Percentiles rank a stretch among this genome's conserved stretches.
Evolutionary conservation across 2,113 vertebrate species (phyloP).

Genomic region (Morone saxatilis): DNA sequence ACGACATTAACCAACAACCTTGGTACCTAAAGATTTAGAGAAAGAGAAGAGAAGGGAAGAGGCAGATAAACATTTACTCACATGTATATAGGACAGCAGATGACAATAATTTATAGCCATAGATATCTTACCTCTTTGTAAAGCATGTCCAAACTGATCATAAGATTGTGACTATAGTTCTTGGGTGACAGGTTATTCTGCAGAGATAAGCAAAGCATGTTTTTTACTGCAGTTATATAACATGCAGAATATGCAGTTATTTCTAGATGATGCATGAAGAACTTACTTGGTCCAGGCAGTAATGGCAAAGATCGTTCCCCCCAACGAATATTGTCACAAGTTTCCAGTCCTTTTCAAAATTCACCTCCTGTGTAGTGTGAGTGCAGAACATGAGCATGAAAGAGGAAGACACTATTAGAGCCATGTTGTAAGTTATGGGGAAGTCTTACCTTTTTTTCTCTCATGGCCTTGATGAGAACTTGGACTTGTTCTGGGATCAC

Average conservation of each 20-base stretch:
- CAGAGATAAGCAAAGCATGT: background rate
- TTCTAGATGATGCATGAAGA: background rate
- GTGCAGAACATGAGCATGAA: background rate
- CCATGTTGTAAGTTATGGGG: background rate
- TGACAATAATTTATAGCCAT: background rate
- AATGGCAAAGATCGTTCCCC: constrained; percentile 89
- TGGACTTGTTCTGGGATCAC: constrained; percentile 86
- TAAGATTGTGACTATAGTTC: constrained; percentile 86
- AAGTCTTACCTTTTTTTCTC: constrained; percentile 82
- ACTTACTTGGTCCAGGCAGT: constrained; percentile 89
- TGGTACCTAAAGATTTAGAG: constrained; percentile 85
- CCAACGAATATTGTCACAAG: constrained; percentile 92
- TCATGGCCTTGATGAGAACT: constrained; percentile 86
- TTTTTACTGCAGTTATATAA: background rate
- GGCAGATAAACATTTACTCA: background rate
- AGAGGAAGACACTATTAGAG: background rate
- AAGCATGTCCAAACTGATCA: constrained; percentile 87
- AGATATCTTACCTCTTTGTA: constrained; percentile 86
- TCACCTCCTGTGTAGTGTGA: constrained; percentile 82
- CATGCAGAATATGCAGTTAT: background rate
- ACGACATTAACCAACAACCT: constrained; percentile 90
- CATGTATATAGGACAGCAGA: background rate
- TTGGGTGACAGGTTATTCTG: constrained; percentile 85
- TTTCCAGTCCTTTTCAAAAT: constrained; percentile 93
- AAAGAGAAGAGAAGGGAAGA: background rate